A percentile compares a stretch with the other conserved stretches of the same genome.
Conservation (phyloP, 2,113 vertebrate species). For the Alexandromys fortis region DNA sequence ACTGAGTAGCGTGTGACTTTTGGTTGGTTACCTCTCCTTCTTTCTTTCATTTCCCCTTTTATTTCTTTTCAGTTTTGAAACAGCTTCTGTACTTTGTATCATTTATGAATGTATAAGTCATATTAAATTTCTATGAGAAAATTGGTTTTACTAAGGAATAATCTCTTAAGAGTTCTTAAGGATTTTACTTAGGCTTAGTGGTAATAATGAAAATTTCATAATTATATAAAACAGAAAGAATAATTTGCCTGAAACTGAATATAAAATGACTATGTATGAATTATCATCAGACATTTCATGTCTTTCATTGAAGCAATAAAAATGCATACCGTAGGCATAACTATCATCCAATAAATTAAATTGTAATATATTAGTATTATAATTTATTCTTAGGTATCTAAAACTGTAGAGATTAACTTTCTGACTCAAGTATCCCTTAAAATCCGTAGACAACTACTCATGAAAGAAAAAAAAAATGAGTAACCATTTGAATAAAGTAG, state of each 20-base stretch:
- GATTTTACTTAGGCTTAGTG: not conserved
- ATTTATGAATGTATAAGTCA: not conserved
- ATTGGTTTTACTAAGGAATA: not conserved
- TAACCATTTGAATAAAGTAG: not conserved
- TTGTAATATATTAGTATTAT: not conserved
- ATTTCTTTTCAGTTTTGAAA: not conserved
- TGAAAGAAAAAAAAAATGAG: not conserved
- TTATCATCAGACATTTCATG: not conserved
- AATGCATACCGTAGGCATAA: not conserved
- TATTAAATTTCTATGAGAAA: not conserved
- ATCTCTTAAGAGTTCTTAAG: not conserved
- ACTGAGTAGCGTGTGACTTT: not conserved
- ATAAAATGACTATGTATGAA: not conserved
- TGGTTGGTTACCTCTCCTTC: not conserved
- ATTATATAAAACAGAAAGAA: conserved; percentile 17
- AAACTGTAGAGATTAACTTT: not conserved
- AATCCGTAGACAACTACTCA: not conserved
- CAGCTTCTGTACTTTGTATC: not conserved
- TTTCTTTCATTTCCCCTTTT: not conserved
- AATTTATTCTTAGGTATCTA: not conserved
- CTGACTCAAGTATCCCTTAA: not conserved
- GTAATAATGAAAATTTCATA: not conserved
- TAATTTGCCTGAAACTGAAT: not conserved
- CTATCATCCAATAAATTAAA: conserved; percentile 37
- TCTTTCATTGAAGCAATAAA: not conserved